Conservation (phyloP, 2,113 vertebrate species). For the Xiphorhynchus elegans region DNA sequence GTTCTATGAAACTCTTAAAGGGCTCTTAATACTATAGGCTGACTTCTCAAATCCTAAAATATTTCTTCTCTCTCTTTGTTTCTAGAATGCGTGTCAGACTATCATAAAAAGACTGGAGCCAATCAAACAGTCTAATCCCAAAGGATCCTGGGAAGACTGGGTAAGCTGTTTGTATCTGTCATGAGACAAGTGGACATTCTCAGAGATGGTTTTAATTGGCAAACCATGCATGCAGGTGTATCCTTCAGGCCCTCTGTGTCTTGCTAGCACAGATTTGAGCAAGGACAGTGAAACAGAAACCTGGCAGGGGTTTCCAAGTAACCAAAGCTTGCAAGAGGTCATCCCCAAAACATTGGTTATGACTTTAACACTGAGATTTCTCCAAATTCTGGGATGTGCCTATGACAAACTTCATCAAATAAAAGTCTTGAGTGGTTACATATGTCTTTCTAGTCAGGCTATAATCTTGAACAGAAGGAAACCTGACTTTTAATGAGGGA, state of each 20-base stretch:
- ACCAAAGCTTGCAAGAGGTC: neutral
- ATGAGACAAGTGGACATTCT: neutral
- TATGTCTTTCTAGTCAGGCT: neutral
- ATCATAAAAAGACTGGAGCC: constrained; percentile 85
- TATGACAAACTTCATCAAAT: neutral
- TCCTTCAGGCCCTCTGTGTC: neutral
- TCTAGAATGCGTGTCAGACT: constrained; percentile 84
- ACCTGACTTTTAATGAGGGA: neutral
- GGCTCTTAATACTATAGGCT: neutral
- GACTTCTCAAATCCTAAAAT: neutral
- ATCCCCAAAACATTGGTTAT: neutral
- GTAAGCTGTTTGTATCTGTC: constrained; percentile 71
- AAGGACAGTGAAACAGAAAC: neutral
- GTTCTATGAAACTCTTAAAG: neutral
- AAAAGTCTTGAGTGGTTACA: neutral
- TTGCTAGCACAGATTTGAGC: neutral
- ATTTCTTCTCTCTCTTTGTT: neutral
- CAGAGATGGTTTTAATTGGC: neutral
- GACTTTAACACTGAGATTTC: neutral
- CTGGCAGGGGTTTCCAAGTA: neutral
- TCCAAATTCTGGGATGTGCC: neutral
- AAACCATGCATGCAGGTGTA: neutral
- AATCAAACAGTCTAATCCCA: constrained; percentile 82
- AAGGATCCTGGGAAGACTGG: constrained; percentile 91
- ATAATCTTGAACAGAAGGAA: neutral